Conservation (phyloP, 2,888 invertebrate species). For the Onchidella celtica region DNA sequence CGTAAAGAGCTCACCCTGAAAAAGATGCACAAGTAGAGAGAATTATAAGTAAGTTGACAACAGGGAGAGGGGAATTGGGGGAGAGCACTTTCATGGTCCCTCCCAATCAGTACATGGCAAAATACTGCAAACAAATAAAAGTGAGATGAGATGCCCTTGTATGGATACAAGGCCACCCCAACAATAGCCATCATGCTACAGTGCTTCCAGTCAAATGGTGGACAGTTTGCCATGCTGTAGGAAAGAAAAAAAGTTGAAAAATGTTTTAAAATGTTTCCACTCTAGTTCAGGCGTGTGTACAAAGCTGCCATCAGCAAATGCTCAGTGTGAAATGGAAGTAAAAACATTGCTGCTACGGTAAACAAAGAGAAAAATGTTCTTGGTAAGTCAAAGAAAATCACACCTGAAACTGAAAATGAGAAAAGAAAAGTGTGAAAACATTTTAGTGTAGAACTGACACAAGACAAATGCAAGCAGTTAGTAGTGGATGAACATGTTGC, state of each 20-base stretch:
- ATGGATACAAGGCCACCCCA: too few species aligned
- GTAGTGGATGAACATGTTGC: background rate
- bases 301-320: conserved; percentile 2
- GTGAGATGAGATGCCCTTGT: too few species aligned
- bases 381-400: background rate
- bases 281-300: background rate
- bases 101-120: too few species aligned
- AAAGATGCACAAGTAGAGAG: conserved; percentile 51
- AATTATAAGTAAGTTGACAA: background rate
- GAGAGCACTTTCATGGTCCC: too few species aligned
- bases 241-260: background rate
- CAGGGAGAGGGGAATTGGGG: too few species aligned
- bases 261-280: too few species aligned
- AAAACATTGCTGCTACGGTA: background rate
- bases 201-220: background rate
- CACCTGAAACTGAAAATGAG: background rate
- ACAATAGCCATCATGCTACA: background rate
- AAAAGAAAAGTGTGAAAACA: too few species aligned
- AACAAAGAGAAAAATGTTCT: background rate
- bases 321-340: background rate
- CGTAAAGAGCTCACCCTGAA: conserved; percentile 56
- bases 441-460: background rate
- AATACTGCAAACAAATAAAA: too few species aligned
- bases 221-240: conserved; percentile 9
- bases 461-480: conserved; percentile 9